Evolutionary conservation across 2,888 invertebrate genomes (phyloP).

Genomic region (Hipparchia sbordonii): DNA sequence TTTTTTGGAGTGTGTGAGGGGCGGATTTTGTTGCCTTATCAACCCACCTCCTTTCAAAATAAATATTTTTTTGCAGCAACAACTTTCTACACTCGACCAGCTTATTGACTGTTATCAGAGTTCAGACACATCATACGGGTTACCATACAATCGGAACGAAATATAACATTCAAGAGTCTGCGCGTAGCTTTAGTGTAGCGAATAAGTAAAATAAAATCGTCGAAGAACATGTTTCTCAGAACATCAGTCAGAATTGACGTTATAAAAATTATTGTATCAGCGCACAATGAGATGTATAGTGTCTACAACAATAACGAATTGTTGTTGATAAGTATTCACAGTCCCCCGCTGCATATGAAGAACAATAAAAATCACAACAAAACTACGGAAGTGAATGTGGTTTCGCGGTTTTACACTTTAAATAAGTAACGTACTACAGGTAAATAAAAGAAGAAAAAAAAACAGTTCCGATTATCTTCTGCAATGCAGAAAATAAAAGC

Average conservation of each 20-base stretch:
- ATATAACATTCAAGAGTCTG: neutral
- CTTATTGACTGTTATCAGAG: too few species aligned
- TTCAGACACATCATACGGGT: too few species aligned
- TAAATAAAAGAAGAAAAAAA: conserved; percentile 24
- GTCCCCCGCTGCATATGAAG: conserved; percentile 28
- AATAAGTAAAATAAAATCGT: neutral
- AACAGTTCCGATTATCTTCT: conserved; percentile 10
- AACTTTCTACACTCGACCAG: too few species aligned
- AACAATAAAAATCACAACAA: conserved; percentile 65
- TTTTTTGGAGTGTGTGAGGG: too few species aligned
- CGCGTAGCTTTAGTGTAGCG: neutral
- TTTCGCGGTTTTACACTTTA: conserved; percentile 61
- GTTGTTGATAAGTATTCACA: conserved; percentile 33
- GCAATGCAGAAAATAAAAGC: too few species aligned
- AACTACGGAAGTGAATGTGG: conserved; percentile 64
- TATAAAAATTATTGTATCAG: conserved; percentile 31
- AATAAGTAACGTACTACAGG: conserved; percentile 42
- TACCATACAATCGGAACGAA: too few species aligned
- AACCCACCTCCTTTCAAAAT: too few species aligned
- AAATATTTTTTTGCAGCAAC: too few species aligned
- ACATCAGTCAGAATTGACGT: conserved; percentile 13
- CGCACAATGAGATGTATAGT: conserved; percentile 18
- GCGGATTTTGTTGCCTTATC: too few species aligned
- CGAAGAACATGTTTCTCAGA: conserved; percentile 22
- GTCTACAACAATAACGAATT: conserved; percentile 32